Base-by-base conservation (phyloP, 37 sponge, comb jelly and placozoan genomes). In the Geodia barretti region DNA sequence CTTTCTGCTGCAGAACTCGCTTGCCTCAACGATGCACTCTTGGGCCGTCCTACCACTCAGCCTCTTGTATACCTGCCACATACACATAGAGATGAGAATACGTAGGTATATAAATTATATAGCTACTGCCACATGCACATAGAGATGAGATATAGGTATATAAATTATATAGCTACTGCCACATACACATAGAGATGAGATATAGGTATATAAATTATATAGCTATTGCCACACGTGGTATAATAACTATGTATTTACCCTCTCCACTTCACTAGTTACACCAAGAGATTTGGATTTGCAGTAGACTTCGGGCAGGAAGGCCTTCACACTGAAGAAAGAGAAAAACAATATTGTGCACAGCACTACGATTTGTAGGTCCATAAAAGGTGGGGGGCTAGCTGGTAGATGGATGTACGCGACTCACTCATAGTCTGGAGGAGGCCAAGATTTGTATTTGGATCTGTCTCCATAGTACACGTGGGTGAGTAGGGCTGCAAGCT, bases 401-500 rank as follows among this genome's bases (percentile, higher is more conserved):
- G 17, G 11, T 19, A 58, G 11, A 58, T 58, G 60, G 17, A 58
- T 58, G 60, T 19, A 58, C 19, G 60, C 70, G 20, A 72, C 83
- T 72, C 41, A 88, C 88, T 82, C 73, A 61, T 82, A 82, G 35
- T 82, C 88, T 41, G 2, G 42, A 28, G 88, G 88, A 3, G 88
- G 88, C 88, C 88, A 88, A 5, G 60, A n/a, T 38, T 24, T 30
- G 24, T 62, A 62, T 1, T 20, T 34, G 1, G 38, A 38, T 41
- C 67, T 69, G 67, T 70, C 72, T 9, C 87, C 87, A 72, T 73
- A 81, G 71, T 88, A 88, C 1, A 88, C 28, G 19, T 73, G 77
- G 30, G 84, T 78, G 25, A 88, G 78, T 7, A 83, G 79, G 35
- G 84, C 89, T 38, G 83, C 84, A 39, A 88, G 59, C 84, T 85